A percentile compares a stretch with the other conserved stretches of the same genome.
phyloP scores from a whole-genome alignment of 92 coral and sea anemone species.

The Diadumene lineata region DNA sequence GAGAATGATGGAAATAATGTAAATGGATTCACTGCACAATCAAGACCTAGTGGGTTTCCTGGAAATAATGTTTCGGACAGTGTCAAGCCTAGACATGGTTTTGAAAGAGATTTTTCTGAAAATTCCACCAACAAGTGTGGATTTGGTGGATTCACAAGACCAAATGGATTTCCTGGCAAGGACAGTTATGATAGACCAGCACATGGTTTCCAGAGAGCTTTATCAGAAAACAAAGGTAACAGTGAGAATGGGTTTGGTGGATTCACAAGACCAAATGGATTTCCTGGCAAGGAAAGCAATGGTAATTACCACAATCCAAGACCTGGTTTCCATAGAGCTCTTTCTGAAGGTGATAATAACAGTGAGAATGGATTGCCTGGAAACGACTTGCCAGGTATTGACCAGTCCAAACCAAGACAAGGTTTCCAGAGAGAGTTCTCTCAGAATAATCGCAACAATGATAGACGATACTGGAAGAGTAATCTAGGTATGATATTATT shows the following conservation, averaged over 20 bases:
- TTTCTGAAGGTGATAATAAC: too few species aligned
- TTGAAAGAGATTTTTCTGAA: background rate
- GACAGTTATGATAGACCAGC: too few species aligned
- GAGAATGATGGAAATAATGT: background rate
- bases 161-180: background rate
- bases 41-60: background rate
- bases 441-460: background rate
- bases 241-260: background rate
- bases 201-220: background rate
- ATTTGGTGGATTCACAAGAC: background rate
- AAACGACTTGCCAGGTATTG: too few species aligned
- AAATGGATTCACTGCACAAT: background rate
- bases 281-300: too few species aligned
- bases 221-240: background rate
- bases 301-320: background rate
- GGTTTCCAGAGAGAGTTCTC: slow-evolving; percentile 2
- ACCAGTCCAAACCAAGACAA: too few species aligned
- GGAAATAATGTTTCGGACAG: background rate
- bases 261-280: background rate
- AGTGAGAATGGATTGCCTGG: too few species aligned
- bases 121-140: too few species aligned
- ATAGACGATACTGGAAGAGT: background rate
- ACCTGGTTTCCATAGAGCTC: background rate
- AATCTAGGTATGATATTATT: slow-evolving; percentile 12
- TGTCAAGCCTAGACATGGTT: background rate